These are phyloP conservation scores for Cladopsammia gracilis DNA, from an alignment of 64 coral and sea anemone genomes.

Conservation along the genomic window DNA sequence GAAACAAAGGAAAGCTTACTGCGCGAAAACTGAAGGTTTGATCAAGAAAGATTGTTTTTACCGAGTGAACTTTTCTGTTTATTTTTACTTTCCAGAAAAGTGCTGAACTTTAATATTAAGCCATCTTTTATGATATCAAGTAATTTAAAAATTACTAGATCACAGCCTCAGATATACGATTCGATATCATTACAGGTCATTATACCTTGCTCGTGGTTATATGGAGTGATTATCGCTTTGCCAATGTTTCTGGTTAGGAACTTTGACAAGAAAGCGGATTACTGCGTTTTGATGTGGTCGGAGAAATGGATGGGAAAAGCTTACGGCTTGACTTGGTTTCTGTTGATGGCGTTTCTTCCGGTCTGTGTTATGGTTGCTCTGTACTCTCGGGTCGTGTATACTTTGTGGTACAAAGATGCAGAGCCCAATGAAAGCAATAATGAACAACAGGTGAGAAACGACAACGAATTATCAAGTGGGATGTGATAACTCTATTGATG, in stretches of 20 bases:
- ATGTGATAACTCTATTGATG: no score
- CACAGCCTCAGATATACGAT: no score
- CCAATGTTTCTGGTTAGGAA: neutral
- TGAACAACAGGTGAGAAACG: neutral
- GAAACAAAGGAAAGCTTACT: no score
- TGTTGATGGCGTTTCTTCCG: neutral
- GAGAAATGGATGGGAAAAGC: neutral
- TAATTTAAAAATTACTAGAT: no score
- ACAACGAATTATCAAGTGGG: neutral
- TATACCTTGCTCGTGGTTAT: neutral
- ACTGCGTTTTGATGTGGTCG: neutral
- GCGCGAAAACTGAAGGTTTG: no score
- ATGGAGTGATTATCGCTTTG: neutral
- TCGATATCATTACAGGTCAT: neutral
- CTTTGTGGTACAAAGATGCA: neutral
- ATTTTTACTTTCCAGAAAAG: no score
- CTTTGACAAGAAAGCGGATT: neutral
- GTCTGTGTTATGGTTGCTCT: neutral
- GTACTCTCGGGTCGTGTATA: neutral
- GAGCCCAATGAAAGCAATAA: neutral
- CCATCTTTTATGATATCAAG: no score
- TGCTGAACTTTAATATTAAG: no score
- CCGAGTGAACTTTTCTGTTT: no score
- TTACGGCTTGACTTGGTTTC: neutral
- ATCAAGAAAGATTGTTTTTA: no score